Evolutionary conservation across 2,888 invertebrate genomes (phyloP).

Genomic region (Limenitis arthemis): DNA sequence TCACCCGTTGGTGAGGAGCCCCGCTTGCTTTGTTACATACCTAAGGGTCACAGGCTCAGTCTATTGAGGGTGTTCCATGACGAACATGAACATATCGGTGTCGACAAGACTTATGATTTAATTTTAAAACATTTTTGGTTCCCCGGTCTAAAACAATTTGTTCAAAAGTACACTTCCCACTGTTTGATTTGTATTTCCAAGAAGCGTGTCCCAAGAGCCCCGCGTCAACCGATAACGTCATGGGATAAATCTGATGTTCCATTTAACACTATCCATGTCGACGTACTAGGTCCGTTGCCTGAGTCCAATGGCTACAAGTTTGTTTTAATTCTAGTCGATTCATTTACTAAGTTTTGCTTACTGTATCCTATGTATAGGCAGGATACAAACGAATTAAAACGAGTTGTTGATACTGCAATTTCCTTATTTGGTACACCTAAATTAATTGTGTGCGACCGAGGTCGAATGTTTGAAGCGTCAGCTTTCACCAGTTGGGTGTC

Average conservation of each 20-base stretch:
- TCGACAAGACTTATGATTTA: neutral
- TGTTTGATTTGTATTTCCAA: conserved; percentile 14
- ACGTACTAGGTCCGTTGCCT: conserved; percentile 7
- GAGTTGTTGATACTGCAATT: neutral
- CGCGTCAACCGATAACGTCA: neutral
- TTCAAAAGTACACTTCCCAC: conserved; percentile 12
- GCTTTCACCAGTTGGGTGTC: conserved; percentile 3
- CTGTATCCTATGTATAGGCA: conserved; percentile 22
- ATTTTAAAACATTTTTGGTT: neutral
- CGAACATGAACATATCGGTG: neutral
- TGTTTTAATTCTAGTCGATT: conserved; percentile 8
- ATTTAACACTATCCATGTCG: conserved; percentile 1
- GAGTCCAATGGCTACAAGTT: conserved; percentile 6
- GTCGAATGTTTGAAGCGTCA: conserved; percentile 13
- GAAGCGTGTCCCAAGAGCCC: conserved; percentile 18
- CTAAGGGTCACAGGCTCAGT: neutral
- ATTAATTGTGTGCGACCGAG: conserved; percentile 9
- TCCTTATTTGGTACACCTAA: conserved; percentile 15
- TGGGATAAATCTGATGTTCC: conserved; percentile 1
- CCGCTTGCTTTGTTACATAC: neutral
- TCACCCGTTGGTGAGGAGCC: neutral
- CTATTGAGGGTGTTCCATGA: neutral
- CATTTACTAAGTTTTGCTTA: conserved; percentile 12
- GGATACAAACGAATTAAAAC: conserved; percentile 12
- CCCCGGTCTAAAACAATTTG: neutral